Conservation (phyloP, 2,888 invertebrate genomes). For the Drosophila mimetica region DNA sequence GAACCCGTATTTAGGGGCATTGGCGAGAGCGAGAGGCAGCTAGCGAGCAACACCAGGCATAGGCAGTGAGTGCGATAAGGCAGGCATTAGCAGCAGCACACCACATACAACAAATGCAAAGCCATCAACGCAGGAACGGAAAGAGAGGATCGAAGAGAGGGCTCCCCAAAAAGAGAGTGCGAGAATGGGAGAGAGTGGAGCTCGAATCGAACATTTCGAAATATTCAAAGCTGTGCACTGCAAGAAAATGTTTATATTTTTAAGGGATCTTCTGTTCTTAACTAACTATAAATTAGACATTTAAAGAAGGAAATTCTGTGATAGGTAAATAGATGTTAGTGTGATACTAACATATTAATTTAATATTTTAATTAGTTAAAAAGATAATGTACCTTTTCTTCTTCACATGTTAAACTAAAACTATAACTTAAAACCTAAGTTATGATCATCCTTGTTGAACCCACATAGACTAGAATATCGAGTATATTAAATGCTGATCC, state of each 20-base stretch:
- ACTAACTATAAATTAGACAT: too few species aligned
- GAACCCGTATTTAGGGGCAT: conserved; percentile 24
- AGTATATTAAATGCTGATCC: background rate
- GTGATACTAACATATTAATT: too few species aligned
- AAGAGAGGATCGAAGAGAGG: conserved; percentile 35
- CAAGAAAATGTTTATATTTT: background rate
- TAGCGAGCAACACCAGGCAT: conserved; percentile 30
- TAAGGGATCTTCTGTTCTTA: too few species aligned
- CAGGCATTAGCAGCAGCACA: conserved; percentile 40
- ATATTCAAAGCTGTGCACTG: conserved; percentile 62
- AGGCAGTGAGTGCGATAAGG: conserved; percentile 68
- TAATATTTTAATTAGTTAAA: too few species aligned
- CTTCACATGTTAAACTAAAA: too few species aligned
- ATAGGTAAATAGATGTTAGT: too few species aligned
- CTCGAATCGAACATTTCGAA: conserved; percentile 5
- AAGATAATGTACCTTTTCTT: too few species aligned
- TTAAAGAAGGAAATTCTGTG: too few species aligned
- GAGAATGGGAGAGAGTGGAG: conserved; percentile 36
- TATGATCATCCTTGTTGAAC: too few species aligned
- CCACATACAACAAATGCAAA: conserved; percentile 12
- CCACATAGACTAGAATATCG: too few species aligned
- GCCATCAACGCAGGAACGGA: conserved; percentile 36
- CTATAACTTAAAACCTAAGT: too few species aligned
- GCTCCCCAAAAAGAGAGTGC: conserved; percentile 27
- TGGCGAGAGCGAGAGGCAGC: conserved; percentile 46